Conservation (phyloP, 2,113 vertebrate species). For the Montifringilla adamsi region DNA sequence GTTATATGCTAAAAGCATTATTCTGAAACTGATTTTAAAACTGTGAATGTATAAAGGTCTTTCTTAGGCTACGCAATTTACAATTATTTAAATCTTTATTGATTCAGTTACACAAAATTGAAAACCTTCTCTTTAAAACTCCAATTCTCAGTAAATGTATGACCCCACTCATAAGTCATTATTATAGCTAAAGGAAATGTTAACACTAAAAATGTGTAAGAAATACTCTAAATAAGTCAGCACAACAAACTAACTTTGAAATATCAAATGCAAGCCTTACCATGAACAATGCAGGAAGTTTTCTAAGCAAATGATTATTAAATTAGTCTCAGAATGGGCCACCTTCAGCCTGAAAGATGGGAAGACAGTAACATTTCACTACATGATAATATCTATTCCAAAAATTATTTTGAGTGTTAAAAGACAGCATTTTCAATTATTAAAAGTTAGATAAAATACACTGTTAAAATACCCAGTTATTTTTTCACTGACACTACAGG, state of each 20-base stretch:
- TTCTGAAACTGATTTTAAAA: neutral
- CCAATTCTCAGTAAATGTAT: neutral
- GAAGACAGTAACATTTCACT: neutral
- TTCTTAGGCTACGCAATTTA: neutral
- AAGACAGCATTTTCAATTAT: neutral
- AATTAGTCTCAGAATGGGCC: constrained; percentile 51
- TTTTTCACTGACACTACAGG: neutral
- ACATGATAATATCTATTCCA: neutral
- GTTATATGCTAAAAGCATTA: neutral
- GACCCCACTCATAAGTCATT: neutral
- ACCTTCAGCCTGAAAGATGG: constrained; percentile 68
- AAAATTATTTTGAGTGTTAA: neutral
- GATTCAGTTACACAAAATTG: neutral
- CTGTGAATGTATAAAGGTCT: neutral
- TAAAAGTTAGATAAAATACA: neutral
- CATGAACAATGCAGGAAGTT: constrained; percentile 78
- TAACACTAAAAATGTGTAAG: neutral
- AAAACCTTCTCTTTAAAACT: neutral
- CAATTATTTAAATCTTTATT: neutral
- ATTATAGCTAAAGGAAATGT: neutral
- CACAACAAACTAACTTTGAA: neutral
- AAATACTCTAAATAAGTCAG: neutral
- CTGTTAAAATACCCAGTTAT: neutral
- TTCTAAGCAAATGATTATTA: constrained; percentile 63
- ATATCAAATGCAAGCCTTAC: constrained; percentile 57